Base-by-base conservation (phyloP, 2,888 invertebrate genomes). In the Lycaena phlaeas region DNA sequence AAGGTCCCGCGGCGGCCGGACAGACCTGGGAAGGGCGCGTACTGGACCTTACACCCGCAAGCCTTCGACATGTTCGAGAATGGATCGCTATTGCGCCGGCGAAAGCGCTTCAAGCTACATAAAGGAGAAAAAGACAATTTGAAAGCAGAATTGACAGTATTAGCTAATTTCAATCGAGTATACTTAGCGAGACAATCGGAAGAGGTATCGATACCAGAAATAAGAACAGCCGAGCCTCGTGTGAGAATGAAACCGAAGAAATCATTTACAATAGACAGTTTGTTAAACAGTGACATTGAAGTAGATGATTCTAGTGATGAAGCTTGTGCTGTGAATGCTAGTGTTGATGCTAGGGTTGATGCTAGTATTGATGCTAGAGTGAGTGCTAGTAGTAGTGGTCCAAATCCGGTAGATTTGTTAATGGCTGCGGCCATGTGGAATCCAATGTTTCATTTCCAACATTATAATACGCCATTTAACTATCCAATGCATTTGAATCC, bases 51-150 rank as follows among this genome's bases (percentile, higher is more conserved):
- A 41, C 93, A 93, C 62, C 93, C 93, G 12, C 89, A 90, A 56
- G 92, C 92, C 27, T 88, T 92, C 54, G 91, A 91, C 67, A 94
- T 39, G 39, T 94, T 94, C 68, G 93, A 95, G 68, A 95, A 95
- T 72, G 95, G 95, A 14, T 92, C 92, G 42, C 87, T 93, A 44
- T 78, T 94, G 26, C 79, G 94, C 15, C 85, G 94, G 30, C 81
- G 93, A 46, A 94, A 94, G 68, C 85, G 94, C 3, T 94, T 95
- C 79, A 95, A 94, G 85, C 81, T 93, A 36, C 88, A 89, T 42
- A 95, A 95, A 82, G 94, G 94, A 69, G 95, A 95, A 69, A 95
- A 96, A 79, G 97, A 97, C 26, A 27, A 11, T 27, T 18, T 27
- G n/a, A 40, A 27, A 10, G 11, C 14, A 45, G 90, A 90, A 57